A percentile compares a stretch with the other conserved stretches of the same genome.
phyloP scores from a whole-genome alignment of 2,888 invertebrate species.

The Plagiodera versicolora region DNA sequence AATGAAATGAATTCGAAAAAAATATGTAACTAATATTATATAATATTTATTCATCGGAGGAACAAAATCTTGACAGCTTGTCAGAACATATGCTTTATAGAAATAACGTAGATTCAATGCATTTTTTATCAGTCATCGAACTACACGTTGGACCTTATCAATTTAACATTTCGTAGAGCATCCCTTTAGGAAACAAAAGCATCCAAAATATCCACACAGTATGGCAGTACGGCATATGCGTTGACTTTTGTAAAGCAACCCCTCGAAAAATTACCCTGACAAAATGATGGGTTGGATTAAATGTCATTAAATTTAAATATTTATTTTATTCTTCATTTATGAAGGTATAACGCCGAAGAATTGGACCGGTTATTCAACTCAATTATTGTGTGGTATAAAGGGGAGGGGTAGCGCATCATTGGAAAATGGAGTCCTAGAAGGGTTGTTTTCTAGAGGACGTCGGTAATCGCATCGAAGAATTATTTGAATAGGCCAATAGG shows the following conservation, averaged over 20 bases:
- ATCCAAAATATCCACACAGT: not conserved
- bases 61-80: too few relatives aligned
- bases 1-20: too few relatives aligned
- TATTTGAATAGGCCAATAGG: not conserved
- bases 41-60: too few relatives aligned
- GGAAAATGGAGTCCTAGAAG: not conserved
- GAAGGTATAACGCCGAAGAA: conserved; percentile 17
- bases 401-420: conserved; percentile 13
- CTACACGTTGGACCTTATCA: too few relatives aligned
- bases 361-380: conserved; percentile 23
- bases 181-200: too few relatives aligned
- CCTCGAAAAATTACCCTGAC: conserved; percentile 20
- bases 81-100: too few relatives aligned
- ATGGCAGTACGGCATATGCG: conserved; percentile 4
- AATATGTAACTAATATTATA: too few relatives aligned
- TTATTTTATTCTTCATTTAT: conserved; percentile 25
- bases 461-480: not conserved
- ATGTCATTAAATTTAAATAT: conserved; percentile 28
- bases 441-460: conserved; percentile 1
- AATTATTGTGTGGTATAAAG: conserved; percentile 15
- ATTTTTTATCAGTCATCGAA: too few relatives aligned
- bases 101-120: too few relatives aligned
- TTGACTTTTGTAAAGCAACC: conserved; percentile 21
- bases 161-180: too few relatives aligned
- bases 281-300: conserved; percentile 25